These are phyloP conservation scores for Chelon labrosus DNA, from an alignment of 2,797 vertebrate species.

Conservation along the genomic window DNA sequence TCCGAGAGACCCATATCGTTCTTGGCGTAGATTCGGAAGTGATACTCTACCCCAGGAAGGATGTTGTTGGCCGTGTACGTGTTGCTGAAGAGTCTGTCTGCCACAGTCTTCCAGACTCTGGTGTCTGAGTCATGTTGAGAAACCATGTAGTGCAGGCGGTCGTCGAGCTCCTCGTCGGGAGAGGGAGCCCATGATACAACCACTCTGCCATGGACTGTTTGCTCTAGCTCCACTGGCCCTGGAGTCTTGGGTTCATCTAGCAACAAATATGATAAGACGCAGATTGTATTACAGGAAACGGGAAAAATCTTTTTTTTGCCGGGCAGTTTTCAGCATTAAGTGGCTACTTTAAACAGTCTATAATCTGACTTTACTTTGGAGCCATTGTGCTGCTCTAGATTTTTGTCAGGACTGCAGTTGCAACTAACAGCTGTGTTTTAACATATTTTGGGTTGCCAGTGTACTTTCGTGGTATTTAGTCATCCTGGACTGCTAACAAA, in stretches of 20 bases:
- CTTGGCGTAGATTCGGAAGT: slow-evolving; percentile 90
- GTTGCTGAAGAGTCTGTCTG: slow-evolving; percentile 86
- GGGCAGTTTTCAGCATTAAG: neutral
- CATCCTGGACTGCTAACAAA: too few relatives aligned
- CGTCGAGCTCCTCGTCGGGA: slow-evolving; percentile 85
- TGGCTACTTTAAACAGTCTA: neutral
- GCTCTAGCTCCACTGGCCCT: slow-evolving; percentile 86
- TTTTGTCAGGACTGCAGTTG: slow-evolving; percentile 2
- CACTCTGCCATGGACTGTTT: slow-evolving; percentile 87
- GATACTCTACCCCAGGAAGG: slow-evolving; percentile 86
- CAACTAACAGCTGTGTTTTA: slow-evolving; percentile 9
- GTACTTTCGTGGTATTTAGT: neutral
- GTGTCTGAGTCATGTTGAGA: slow-evolving; percentile 82
- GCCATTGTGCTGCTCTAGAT: neutral
- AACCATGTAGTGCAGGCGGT: slow-evolving; percentile 86
- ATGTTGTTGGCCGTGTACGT: slow-evolving; percentile 86
- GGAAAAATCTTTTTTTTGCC: neutral
- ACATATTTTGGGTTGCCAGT: neutral
- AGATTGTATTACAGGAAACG: neutral
- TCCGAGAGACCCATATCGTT: slow-evolving; percentile 88
- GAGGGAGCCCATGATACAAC: slow-evolving; percentile 89
- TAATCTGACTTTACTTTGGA: neutral
- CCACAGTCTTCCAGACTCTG: slow-evolving; percentile 84
- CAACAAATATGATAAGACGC: neutral
- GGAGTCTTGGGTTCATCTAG: slow-evolving; percentile 88